These are phyloP conservation scores for Podarcis siculus DNA, from an alignment of 2,797 vertebrate species.

Conservation along the genomic window DNA sequence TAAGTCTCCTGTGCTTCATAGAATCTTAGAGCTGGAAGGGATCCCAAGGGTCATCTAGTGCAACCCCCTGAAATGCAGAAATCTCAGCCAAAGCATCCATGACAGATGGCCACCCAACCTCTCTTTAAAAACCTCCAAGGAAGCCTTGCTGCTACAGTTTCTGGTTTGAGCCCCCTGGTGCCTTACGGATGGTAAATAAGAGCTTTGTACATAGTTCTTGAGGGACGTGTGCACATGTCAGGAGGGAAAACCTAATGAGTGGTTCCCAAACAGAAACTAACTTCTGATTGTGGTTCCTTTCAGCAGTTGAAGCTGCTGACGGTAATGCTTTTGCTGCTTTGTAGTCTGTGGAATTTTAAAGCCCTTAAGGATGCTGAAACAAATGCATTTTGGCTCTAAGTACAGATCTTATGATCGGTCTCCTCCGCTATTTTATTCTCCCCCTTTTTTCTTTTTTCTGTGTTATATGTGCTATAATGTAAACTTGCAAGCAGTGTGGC, in stretches of 20 bases:
- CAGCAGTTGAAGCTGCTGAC: background rate
- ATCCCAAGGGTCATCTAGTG: too few species aligned
- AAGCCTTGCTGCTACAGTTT: too few species aligned
- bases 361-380: background rate
- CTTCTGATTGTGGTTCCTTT: background rate
- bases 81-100: too few species aligned
- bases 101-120: too few species aligned
- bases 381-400: background rate
- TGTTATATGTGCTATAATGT: background rate
- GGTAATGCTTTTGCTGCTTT: background rate
- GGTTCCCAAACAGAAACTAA: background rate
- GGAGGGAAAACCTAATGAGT: background rate
- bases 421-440: background rate
- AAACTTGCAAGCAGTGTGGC: background rate
- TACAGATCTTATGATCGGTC: background rate
- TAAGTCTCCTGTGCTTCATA: too few species aligned
- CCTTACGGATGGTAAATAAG: too few species aligned
- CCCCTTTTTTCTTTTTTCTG: background rate
- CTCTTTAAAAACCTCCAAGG: too few species aligned
- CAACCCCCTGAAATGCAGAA: too few species aligned
- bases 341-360: background rate
- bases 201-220: too few species aligned
- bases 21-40: too few species aligned
- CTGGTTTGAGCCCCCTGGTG: too few species aligned
- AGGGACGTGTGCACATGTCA: too few species aligned